Evolutionary conservation across 1,140 invertebrate species (phyloP).

Genomic region (Cryptotermes secundus): DNA sequence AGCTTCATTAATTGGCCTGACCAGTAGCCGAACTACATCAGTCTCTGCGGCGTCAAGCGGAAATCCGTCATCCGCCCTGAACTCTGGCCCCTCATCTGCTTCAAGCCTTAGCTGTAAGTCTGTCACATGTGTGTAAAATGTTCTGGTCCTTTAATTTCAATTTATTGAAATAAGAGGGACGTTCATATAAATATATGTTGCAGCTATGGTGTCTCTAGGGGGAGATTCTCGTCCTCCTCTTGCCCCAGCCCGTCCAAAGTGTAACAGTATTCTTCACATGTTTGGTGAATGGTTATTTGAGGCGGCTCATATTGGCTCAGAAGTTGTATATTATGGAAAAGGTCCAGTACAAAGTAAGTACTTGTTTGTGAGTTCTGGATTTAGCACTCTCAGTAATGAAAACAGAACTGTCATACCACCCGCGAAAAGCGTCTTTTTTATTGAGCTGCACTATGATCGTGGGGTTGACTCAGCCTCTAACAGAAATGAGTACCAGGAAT

Average conservation of each 20-base stretch:
- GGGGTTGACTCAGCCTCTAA: too few species aligned
- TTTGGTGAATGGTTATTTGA: conserved; percentile 98
- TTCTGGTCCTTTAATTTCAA: too few species aligned
- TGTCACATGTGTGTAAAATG: not conserved
- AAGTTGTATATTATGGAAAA: conserved; percentile 21
- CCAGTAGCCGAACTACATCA: conserved; percentile 65
- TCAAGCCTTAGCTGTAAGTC: conserved; percentile 64
- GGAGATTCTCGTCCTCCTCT: conserved; percentile 61
- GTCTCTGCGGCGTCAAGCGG: conserved; percentile 44
- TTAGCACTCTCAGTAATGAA: too few species aligned
- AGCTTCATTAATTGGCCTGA: conserved; percentile 73
- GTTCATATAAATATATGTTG: conserved; percentile 27
- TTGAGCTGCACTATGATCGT: too few species aligned
- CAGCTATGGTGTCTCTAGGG: conserved; percentile 56
- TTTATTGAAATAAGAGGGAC: too few species aligned
- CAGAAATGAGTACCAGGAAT: too few species aligned
- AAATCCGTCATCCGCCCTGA: conserved; percentile 65
- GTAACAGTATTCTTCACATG: conserved; percentile 91
- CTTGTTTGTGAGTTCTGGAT: not conserved
- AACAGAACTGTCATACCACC: too few species aligned
- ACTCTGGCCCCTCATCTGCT: conserved; percentile 66
- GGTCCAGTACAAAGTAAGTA: not conserved
- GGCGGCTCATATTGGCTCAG: conserved; percentile 78
- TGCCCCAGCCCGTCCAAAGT: conserved; percentile 79
- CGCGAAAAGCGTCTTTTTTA: too few species aligned